Base-by-base conservation (phyloP, 1,140 invertebrate species). In the Macrotrachela quadricornifera region DNA sequence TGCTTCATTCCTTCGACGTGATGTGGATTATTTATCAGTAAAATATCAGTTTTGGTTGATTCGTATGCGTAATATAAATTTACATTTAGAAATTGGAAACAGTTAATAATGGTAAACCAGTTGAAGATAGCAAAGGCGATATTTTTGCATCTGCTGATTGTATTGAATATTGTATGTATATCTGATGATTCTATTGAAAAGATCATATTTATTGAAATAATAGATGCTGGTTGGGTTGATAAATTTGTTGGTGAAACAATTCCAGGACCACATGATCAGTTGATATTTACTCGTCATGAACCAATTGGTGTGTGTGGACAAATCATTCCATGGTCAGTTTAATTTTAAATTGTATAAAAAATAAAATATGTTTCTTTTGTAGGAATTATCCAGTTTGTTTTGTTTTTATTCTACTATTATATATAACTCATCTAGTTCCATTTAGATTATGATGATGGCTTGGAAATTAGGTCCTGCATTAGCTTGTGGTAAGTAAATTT, bases 261-360 rank as follows among this genome's bases (percentile, higher is more conserved):
- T 61, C 84, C 85, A 21, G 72, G 59, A 67, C 83, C 90, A 68
- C 87, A 86, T 1, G 75, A 82, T 46, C 84, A 78, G 64, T 79
- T 94, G 59, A 77, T 78, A 0, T 91, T 90, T 61, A 95, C 91
- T 0, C 76, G 86, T 30, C 85, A 91, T 60, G 90, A 97, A 68
- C 88, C 92, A 1, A 81, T 96, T 36, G 92, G 91, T 46, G 86
- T 97, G 42, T 94, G 87, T 71, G 91, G 83, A 18, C 87, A 94
- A 71, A 94, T 96, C 52, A 94, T 94, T 57, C 90, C 54, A 49
- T 43, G 46, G 46, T 49, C 39, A 71, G 96, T 30, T 30, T 30
- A n/a, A n/a, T n/a, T n/a, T n/a, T n/a, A n/a, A n/a, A n/a, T n/a
- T n/a, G n/a, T n/a, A n/a, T n/a, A n/a, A n/a, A n/a, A 30, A 4